These are phyloP conservation scores for Cosmorhoe ocellata DNA, from an alignment of 2,888 invertebrate species.

Conservation along the genomic window DNA sequence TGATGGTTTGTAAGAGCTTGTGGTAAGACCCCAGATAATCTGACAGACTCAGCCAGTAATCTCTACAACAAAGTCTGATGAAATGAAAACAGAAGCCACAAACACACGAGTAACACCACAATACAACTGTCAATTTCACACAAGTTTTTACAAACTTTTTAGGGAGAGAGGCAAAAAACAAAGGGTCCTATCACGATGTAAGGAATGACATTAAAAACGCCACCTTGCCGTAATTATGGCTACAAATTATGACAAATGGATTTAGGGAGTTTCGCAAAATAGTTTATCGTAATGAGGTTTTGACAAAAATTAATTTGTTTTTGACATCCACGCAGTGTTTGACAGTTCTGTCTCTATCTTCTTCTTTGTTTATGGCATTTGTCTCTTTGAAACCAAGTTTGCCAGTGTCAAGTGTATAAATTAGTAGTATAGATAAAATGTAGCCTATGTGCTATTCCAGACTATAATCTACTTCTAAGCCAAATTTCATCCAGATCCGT, in stretches of 20 bases:
- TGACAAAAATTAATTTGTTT: constrained; percentile 8
- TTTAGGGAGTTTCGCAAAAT: constrained; percentile 29
- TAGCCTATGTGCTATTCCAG: no score
- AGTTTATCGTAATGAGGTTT: not conserved
- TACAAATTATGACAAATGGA: constrained; percentile 74
- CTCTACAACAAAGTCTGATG: constrained; percentile 13
- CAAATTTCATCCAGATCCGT: no score
- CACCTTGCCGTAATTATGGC: constrained; percentile 59
- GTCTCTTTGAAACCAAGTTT: no score
- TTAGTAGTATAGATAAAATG: no score
- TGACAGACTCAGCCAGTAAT: constrained; percentile 8
- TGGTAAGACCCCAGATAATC: no score
- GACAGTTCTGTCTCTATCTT: no score
- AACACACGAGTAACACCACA: not conserved
- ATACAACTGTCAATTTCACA: constrained; percentile 54
- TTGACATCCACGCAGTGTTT: no score
- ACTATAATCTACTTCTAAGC: no score
- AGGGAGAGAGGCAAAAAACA: constrained; percentile 34
- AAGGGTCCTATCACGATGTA: constrained; percentile 31
- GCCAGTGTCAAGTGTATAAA: no score
- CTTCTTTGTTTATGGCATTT: no score
- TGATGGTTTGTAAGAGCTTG: no score
- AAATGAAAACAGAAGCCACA: constrained; percentile 15
- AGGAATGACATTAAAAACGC: constrained; percentile 72
- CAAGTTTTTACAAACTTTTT: constrained; percentile 37